Evolutionary conservation across 2,888 invertebrate species (phyloP), one percentile per base, ranked within the genome.

Genomic region (Tetramorium bicarinatum): DNA sequence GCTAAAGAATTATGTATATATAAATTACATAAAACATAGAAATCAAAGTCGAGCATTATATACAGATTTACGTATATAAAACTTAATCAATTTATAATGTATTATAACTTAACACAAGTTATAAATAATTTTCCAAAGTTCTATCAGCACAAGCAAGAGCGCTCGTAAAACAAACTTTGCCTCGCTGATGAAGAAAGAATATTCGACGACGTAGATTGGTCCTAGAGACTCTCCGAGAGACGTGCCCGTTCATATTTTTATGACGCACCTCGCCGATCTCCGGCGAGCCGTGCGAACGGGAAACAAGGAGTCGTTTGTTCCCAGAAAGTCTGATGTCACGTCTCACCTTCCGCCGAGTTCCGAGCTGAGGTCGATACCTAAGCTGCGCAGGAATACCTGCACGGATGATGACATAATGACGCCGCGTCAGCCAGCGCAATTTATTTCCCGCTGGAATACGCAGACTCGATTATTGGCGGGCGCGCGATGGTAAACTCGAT

Each of bases 261-360:
- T 54, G 49, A 25, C 75, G 80, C 47, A 54, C 64, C 69, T 74
- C 75, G 25, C 41, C 29, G 34, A 34, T 75, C 74, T 7, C 2
- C 29, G 59, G 29, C 49, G 34, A 49, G 13, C 15, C 62, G 75
- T 71, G 80, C 76, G 72, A 84, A 85, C 56, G 54, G 59, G 56
- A 74, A 87, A 87, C 80, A 74, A 76, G 25, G 66, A 72, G 15
- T 67, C 44, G 25, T 64, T 66, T 79, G 74, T 86, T 86, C 83
- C 66, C 59, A 83, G 84, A 84, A 88, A 77, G 44, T 62, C 83
- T 90, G 87, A 91, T 87, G 90, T 90, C 91, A 88, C 83, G 84
- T 84, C 82, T 90, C 85, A 87, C 89, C 88, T 89, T 87, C 86
- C 87, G 84, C 34, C 59, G 56, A 34, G 61, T 76, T 21, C 15